Conservation (phyloP, 2,797 vertebrate species). For the Basileuterus tristriatus region DNA sequence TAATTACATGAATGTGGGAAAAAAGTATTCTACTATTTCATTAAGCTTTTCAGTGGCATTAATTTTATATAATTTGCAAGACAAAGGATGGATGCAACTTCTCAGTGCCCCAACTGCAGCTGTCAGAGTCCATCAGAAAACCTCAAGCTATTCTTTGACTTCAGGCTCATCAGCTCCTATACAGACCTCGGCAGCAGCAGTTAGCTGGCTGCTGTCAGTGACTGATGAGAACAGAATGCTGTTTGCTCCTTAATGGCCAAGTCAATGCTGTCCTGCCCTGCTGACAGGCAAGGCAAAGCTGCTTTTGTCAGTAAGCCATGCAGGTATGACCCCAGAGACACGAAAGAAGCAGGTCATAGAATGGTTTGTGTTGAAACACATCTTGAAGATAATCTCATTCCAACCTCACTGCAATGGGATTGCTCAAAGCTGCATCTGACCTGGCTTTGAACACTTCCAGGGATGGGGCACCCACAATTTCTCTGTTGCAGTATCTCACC, state of each 20-base stretch:
- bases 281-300: neutral
- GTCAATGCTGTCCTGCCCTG: neutral
- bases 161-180: neutral
- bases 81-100: neutral
- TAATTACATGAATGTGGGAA: rapidly evolving
- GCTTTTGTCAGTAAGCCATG: constrained; percentile 8
- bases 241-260: neutral
- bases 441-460: neutral
- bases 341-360: neutral
- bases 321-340: neutral
- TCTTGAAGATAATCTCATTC: neutral
- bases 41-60: neutral
- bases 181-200: neutral
- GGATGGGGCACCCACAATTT: neutral
- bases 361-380: neutral
- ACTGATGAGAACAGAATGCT: neutral
- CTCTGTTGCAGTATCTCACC: neutral
- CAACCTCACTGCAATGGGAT: neutral
- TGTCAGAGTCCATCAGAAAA: neutral
- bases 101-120: neutral
- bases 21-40: neutral
- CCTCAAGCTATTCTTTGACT: neutral
- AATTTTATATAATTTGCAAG: neutral
- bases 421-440: neutral
- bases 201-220: neutral